A percentile compares a stretch with the other conserved stretches of the same genome.
Conservation (phyloP, 2,888 invertebrate species). For the Meiosimyza platycephala region DNA sequence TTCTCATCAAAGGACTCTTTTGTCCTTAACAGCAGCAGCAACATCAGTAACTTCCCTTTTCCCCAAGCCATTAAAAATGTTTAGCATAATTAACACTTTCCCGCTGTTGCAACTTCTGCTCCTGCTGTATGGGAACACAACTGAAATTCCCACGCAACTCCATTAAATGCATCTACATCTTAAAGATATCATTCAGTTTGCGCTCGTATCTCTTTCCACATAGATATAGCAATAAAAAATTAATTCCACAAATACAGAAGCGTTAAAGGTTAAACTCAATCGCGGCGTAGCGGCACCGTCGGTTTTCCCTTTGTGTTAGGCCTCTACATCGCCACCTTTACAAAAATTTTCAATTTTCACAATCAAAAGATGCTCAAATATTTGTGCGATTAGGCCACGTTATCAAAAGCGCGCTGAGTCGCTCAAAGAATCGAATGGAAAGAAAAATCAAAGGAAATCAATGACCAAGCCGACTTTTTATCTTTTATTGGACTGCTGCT, state of each 20-base stretch:
- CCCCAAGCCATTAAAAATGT: background rate
- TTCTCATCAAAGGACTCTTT: background rate
- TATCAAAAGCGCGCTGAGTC: slow-evolving; percentile 49
- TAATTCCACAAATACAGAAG: slow-evolving; percentile 2
- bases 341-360: slow-evolving; percentile 45
- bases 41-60: background rate
- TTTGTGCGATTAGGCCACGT: slow-evolving; percentile 63
- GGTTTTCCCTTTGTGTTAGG: too few species aligned
- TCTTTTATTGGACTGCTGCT: slow-evolving; percentile 32
- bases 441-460: slow-evolving; percentile 36
- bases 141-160: slow-evolving; percentile 12
- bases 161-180: background rate
- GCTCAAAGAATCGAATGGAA: slow-evolving; percentile 22
- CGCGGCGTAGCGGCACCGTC: background rate
- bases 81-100: slow-evolving; percentile 12
- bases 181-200: too few species aligned
- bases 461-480: slow-evolving; percentile 23
- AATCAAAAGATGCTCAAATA: slow-evolving; percentile 58
- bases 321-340: too few species aligned
- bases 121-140: background rate
- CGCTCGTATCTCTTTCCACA: background rate
- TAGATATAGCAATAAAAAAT: slow-evolving; percentile 3
- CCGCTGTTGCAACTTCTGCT: background rate
- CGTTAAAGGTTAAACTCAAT: background rate
- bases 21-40: background rate